Base-by-base conservation (phyloP, 92 coral and sea anemone genomes). In the Zoanthus sansibaricus region DNA sequence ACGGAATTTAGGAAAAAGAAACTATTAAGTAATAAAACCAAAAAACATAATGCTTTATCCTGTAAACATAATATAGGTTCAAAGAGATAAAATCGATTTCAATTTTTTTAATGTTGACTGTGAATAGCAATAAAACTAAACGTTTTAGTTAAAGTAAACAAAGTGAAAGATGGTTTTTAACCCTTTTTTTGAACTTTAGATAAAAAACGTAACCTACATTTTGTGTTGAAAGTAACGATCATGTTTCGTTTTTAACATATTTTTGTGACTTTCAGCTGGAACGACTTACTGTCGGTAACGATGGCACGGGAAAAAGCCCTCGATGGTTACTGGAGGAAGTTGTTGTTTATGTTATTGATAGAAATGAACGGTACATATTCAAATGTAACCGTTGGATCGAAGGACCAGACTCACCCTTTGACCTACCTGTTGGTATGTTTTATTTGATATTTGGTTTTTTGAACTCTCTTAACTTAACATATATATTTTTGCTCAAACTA, bases 311-410 rank as follows among this genome's bases (percentile, higher is more conserved):
- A n/a, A 78, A 84, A 17, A 90, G 88, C 45, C 89, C 95, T 1
- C 94, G 93, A 76, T 94, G 98, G 98, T 93, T 90, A 84, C 91
- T 94, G 31, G 93, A 93, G 86, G 91, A 90, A 86, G 98, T 91
- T 48, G 88, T 87, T 16, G 89, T 94, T 30, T 93, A 91, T 79
- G 95, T 93, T 42, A 93, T 90, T 59, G 93, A 91, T 11, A 87
- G 91, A 54, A 90, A 91, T 68, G 98, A 94, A 62, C 92, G 91
- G 61, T 94, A 92, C 82, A 87, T 89, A 74, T 94, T 94, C 56
- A 90, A 93, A 31, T 87, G 95, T 48, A 93, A 94, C 76, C 95
- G 93, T 66, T 94, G 98, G 98, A 88, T 94, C 15, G 88, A 92
- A 14, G 98, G 98, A 46, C 80, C 78, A 86, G 91, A 93, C 77